phyloP scores from a whole-genome alignment of 35 echinoderm and acorn worm species.

The Eucidaris tribuloides region DNA sequence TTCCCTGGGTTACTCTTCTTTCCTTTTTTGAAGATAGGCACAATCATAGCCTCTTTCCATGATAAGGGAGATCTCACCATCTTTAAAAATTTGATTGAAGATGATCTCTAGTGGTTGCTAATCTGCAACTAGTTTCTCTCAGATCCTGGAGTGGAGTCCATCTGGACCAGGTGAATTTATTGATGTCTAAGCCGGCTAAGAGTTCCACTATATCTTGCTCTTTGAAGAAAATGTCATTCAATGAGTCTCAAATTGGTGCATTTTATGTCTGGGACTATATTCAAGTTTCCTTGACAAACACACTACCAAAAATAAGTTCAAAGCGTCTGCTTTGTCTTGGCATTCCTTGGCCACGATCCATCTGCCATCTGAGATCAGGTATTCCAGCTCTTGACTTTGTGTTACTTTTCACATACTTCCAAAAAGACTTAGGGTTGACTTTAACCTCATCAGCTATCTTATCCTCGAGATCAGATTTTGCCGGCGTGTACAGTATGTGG shows the following conservation, averaged over 20 bases:
- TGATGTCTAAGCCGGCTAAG: too few relatives aligned
- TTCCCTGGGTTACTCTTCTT: neutral
- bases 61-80: too few relatives aligned
- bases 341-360: neutral
- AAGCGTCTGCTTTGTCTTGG: neutral
- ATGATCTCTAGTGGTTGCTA: neutral
- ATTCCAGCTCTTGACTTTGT: neutral
- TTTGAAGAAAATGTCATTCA: too few relatives aligned
- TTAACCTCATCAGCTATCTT: neutral
- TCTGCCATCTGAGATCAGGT: neutral
- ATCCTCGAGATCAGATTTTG: neutral
- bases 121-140: neutral
- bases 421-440: neutral
- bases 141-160: neutral
- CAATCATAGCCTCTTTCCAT: too few relatives aligned
- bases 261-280: too few relatives aligned
- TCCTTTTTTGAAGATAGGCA: conserved; percentile 19
- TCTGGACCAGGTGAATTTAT: neutral
- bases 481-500: neutral
- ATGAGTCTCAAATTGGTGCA: too few relatives aligned
- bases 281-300: too few relatives aligned
- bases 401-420: neutral
- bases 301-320: neutral
- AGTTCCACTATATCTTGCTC: too few relatives aligned
- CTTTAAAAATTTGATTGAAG: too few relatives aligned